A percentile compares a stretch with the other conserved stretches of the same genome.
Conservation (phyloP, 2,888 invertebrate species). For the Eubasilissa splendida region DNA sequence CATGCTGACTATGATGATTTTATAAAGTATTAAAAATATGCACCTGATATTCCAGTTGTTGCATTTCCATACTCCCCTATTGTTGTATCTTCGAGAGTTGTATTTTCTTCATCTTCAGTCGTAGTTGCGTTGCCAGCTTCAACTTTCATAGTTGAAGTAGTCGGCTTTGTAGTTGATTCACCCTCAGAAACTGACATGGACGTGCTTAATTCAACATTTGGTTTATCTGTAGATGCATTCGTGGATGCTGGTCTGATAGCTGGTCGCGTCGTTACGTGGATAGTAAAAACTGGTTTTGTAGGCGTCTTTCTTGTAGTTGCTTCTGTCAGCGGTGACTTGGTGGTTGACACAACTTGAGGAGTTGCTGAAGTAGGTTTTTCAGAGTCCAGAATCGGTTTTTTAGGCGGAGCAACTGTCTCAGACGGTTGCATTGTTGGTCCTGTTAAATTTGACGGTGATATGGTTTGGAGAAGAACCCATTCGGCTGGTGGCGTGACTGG, state of each 20-base stretch:
- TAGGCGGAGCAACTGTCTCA: constrained; percentile 55
- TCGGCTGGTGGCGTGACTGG: constrained; percentile 78
- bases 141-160: constrained; percentile 2
- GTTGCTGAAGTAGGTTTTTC: constrained; percentile 44
- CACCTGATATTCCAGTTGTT: constrained; percentile 7
- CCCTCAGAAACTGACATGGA: constrained; percentile 53
- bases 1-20: no score
- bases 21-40: neutral
- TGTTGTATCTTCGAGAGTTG: neutral
- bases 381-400: constrained; percentile 59
- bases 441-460: constrained; percentile 57
- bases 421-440: constrained; percentile 49
- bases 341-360: constrained; percentile 33
- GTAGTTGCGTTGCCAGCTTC: constrained; percentile 25
- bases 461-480: constrained; percentile 75
- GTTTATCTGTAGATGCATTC: constrained; percentile 28
- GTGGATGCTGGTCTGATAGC: constrained; percentile 25
- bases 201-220: constrained; percentile 49
- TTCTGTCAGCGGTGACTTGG: constrained; percentile 25
- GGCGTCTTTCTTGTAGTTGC: constrained; percentile 38
- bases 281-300: constrained; percentile 57
- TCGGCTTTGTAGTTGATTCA: constrained; percentile 34
- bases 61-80: neutral
- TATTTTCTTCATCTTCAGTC: constrained; percentile 5
- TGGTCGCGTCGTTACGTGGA: constrained; percentile 49